Evolutionary conservation across 2,113 vertebrate species (phyloP).

Genomic region (Tachysurus vachellii): DNA sequence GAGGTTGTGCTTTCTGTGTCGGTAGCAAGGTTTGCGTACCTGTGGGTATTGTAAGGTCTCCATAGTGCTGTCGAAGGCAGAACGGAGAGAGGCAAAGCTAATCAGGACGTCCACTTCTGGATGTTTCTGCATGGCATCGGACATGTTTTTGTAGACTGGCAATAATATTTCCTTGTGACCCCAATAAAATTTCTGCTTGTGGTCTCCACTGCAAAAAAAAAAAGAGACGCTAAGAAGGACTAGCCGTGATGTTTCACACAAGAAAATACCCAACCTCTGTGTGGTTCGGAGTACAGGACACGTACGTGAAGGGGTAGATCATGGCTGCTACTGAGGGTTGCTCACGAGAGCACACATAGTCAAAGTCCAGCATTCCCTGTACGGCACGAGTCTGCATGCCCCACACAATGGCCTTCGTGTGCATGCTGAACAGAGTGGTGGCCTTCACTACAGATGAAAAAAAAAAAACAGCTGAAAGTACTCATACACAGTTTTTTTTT

Average conservation of each 20-base stretch:
- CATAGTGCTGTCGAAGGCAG: conserved; percentile 93
- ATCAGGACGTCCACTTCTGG: conserved; percentile 96
- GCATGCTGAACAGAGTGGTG: conserved; percentile 84
- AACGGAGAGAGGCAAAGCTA: conserved; percentile 95
- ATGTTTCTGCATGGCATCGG: conserved; percentile 95
- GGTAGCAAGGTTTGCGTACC: conserved; percentile 63
- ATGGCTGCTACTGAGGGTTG: conserved; percentile 93
- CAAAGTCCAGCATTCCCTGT: conserved; percentile 98
- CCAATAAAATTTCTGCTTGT: conserved; percentile 99
- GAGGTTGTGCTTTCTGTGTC: not conserved
- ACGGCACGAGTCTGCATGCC: conserved; percentile 98
- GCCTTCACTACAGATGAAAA: conserved; percentile 75
- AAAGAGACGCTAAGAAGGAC: not conserved
- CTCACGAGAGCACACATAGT: conserved; percentile 90
- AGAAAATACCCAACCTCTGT: not conserved
- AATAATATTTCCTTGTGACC: conserved; percentile 98
- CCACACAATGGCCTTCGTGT: conserved; percentile 95
- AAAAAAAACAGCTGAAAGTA: not conserved
- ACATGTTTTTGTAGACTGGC: conserved; percentile 97
- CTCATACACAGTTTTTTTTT: not conserved
- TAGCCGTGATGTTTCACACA: not conserved
- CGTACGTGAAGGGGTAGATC: conserved; percentile 98
- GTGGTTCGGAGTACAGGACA: not conserved
- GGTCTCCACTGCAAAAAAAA: conserved; percentile 81
- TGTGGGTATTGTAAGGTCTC: conserved; percentile 94